Evolutionary conservation across 2,797 vertebrate genomes (phyloP).

Genomic region (Danio kyathit): DNA sequence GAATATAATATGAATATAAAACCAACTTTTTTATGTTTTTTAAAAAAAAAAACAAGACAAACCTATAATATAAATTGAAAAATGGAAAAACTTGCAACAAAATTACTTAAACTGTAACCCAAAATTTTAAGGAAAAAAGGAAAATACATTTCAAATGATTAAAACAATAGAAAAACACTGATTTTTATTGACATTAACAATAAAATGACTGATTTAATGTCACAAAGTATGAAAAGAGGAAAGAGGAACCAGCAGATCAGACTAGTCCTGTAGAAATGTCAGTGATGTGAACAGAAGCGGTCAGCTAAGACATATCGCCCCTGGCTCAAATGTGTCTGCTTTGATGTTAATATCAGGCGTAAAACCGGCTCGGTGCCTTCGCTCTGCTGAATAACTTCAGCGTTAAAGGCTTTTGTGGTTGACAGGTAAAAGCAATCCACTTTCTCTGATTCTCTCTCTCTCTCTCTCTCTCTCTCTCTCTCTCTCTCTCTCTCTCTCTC

Average conservation of each 20-base stretch:
- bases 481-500: too few relatives aligned
- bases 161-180: too few relatives aligned
- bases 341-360: background rate
- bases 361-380: background rate
- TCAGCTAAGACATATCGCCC: background rate
- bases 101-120: too few relatives aligned
- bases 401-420: slow-evolving; percentile 30
- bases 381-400: background rate
- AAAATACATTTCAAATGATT: too few relatives aligned
- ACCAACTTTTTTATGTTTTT: too few relatives aligned
- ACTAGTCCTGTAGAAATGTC: background rate
- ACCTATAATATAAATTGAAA: too few relatives aligned
- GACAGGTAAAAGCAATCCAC: slow-evolving; percentile 9
- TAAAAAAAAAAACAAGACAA: too few relatives aligned
- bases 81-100: too few relatives aligned
- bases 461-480: background rate
- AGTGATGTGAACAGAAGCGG: background rate
- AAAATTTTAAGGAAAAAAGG: too few relatives aligned
- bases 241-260: background rate
- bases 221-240: background rate
- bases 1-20: too few relatives aligned
- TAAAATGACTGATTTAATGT: too few relatives aligned
- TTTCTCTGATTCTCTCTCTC: background rate
- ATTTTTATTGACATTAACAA: too few relatives aligned
- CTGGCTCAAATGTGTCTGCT: background rate